A percentile compares a stretch with the other conserved stretches of the same genome.
Conservation (phyloP, 2,888 invertebrate species). For the Xylophagus ater region DNA sequence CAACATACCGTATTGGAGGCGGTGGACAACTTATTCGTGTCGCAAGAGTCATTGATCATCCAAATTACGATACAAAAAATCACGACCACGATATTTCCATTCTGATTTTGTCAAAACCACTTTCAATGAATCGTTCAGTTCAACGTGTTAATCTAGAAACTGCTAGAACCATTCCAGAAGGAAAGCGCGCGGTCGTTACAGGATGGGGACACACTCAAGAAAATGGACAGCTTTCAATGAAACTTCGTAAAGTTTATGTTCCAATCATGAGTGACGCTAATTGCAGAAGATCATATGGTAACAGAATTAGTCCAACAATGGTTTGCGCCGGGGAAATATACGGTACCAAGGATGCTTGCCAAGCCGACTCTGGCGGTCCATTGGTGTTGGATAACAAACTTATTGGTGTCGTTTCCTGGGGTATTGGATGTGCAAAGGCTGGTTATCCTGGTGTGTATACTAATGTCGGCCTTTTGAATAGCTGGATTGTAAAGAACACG, state of each 20-base stretch:
- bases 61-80: constrained; percentile 29
- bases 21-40: no score
- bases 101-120: constrained; percentile 25
- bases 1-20: no score
- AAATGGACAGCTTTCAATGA: constrained; percentile 30
- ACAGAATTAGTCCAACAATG: constrained; percentile 36
- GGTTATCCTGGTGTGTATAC: constrained; percentile 37
- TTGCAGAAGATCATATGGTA: constrained; percentile 31
- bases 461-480: constrained; percentile 29
- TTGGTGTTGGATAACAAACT: constrained; percentile 32
- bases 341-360: constrained; percentile 33
- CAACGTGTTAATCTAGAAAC: no score
- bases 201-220: constrained; percentile 34
- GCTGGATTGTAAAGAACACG: no score
- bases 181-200: constrained; percentile 32
- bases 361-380: constrained; percentile 35
- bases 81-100: no score
- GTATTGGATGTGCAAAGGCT: constrained; percentile 33
- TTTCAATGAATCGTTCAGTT: no score
- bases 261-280: constrained; percentile 35
- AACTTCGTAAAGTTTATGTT: constrained; percentile 31
- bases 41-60: no score
- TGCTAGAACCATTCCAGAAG: no score
- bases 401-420: constrained; percentile 36
- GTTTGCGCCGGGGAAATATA: constrained; percentile 37